Evolutionary conservation across 2,888 invertebrate genomes (phyloP), one percentile per base, ranked within the genome.

Genomic region (Argyra leucocephala): DNA sequence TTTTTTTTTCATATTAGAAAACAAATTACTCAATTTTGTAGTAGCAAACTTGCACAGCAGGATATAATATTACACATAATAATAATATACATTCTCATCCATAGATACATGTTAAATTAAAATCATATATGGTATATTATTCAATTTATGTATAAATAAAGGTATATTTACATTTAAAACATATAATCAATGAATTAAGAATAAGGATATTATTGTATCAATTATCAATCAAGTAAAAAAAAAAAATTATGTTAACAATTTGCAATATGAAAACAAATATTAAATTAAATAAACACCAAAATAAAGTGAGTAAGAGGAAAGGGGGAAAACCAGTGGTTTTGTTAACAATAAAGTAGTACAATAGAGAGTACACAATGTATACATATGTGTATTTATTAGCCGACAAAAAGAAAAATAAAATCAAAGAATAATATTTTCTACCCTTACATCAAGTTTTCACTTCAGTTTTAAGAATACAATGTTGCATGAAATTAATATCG

Each of bases 211-310:
- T 31, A n/a, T 48, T 48, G 48, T 48, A 48, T 48, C 7, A 48
- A 48, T 48, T 48, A 48, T 18, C 18, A 18, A 48, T 48, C 48
- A 48, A 48, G 48, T 48, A 18, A 18, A 48, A 48, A 48, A 48
- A 18, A 12, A 48, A n/a, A n/a, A n/a, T n/a, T n/a, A n/a, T n/a
- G 48, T 15, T 48, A 48, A 48, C 12, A 5, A 48, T 48, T 48
- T 48, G 48, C 18, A 48, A 48, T 48, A 48, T 48, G 2, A 48
- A 48, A 48, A 48, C 12, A 48, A 48, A 48, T 48, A 48, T 48
- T 48, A 48, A 48, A 48, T 48, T 4, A 48, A 48, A 48, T 48
- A 48, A 48, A 48, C 48, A 48, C 48, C 48, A 48, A 48, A 48
- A 48, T 48, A 48, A 48, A 48, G 1, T 1, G 31, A 31, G 31